These are phyloP conservation scores for Scrobipalpa atriplicella DNA, from an alignment of 2,888 invertebrate genomes.

Conservation along the genomic window DNA sequence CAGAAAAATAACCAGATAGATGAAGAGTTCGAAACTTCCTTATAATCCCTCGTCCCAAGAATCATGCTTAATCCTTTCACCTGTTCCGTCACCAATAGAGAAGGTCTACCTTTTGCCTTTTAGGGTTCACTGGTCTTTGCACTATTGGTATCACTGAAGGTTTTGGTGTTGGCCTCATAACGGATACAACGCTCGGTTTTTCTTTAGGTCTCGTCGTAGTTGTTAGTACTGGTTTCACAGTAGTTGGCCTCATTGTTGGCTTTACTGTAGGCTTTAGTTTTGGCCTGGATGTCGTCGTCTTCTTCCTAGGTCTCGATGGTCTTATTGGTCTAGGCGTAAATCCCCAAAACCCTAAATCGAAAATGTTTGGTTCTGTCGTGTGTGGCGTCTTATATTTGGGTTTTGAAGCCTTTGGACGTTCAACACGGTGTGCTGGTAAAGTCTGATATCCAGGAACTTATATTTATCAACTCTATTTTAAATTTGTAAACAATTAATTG, in stretches of 20 bases:
- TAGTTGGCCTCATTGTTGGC: background rate
- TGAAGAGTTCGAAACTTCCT: background rate
- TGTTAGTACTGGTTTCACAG: background rate
- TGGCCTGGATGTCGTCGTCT: background rate
- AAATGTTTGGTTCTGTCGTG: slow-evolving; percentile 54
- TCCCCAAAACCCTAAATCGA: slow-evolving; percentile 12
- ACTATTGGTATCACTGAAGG: slow-evolving; percentile 1
- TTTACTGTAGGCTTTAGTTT: background rate
- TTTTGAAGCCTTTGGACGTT: slow-evolving; percentile 5
- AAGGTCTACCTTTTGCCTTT: slow-evolving; percentile 1
- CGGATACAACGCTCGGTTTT: background rate
- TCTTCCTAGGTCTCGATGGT: background rate
- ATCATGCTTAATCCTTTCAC: slow-evolving; percentile 14
- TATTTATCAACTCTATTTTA: background rate
- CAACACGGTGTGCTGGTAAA: background rate
- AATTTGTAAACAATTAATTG: background rate
- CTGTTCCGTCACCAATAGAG: slow-evolving; percentile 8
- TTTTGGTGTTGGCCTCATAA: background rate
- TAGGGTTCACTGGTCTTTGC: slow-evolving; percentile 8
- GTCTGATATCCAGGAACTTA: background rate
- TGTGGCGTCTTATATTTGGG: background rate
- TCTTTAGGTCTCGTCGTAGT: background rate
- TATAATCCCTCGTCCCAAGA: background rate
- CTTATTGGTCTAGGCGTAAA: background rate
- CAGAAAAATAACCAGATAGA: background rate